phyloP scores from a whole-genome alignment of 2,888 invertebrate genomes.

The Fragum sueziense region DNA sequence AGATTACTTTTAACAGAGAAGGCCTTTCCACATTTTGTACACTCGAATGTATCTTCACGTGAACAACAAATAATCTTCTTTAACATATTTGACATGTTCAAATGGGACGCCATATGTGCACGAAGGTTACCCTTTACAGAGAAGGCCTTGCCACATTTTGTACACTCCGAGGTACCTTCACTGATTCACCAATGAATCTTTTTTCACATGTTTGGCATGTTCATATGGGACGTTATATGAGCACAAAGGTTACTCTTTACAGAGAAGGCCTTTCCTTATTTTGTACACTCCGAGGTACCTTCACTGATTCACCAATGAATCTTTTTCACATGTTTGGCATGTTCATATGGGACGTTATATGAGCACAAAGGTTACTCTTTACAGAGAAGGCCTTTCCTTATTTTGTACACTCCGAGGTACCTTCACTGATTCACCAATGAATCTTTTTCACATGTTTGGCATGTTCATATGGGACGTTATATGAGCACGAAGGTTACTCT shows the following conservation, averaged over 20 bases:
- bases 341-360: background rate
- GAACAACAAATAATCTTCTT: too few species aligned
- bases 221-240: background rate
- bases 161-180: slow-evolving; percentile 22
- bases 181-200: too few species aligned
- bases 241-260: slow-evolving; percentile 2
- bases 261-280: background rate
- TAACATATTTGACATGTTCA: too few species aligned
- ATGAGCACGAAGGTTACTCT: slow-evolving; percentile 1
- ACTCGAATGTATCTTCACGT: background rate
- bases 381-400: slow-evolving; percentile 2
- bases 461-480: background rate
- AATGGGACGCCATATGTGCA: slow-evolving; percentile 16
- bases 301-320: too few species aligned
- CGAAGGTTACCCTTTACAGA: slow-evolving; percentile 34
- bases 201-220: too few species aligned
- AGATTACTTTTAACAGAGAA: slow-evolving; percentile 5
- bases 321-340: too few species aligned
- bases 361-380: background rate
- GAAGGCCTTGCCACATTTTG: slow-evolving; percentile 34
- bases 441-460: too few species aligned
- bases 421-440: too few species aligned
- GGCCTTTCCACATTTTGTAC: background rate
- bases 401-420: background rate
- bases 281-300: background rate